phyloP scores from a whole-genome alignment of 2,113 vertebrate genomes.

The Chaetodon auriga region DNA sequence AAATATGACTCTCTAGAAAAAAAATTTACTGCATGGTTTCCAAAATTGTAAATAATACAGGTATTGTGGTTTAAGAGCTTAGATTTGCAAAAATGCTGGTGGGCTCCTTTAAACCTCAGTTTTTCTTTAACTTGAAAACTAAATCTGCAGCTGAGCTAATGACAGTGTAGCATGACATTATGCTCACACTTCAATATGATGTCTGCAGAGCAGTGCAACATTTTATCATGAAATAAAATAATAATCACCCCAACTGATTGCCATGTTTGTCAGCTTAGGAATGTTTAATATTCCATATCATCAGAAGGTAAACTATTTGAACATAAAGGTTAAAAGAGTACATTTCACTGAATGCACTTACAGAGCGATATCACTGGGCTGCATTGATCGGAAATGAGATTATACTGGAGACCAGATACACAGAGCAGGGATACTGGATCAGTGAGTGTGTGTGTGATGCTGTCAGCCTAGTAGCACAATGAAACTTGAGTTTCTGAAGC shows the following conservation, averaged over 20 bases:
- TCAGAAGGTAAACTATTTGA: conserved; percentile 66
- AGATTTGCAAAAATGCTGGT: background rate
- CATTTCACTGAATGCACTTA: conserved; percentile 74
- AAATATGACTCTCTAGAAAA: too few relatives aligned
- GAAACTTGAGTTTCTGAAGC: conserved; percentile 28
- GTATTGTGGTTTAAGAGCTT: too few relatives aligned
- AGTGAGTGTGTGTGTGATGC: background rate
- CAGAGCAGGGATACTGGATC: conserved; percentile 58
- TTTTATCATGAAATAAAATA: too few relatives aligned
- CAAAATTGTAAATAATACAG: too few relatives aligned
- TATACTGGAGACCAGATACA: conserved; percentile 56
- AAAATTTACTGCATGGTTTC: too few relatives aligned
- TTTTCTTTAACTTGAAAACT: background rate
- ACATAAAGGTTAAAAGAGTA: conserved; percentile 65
- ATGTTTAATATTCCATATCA: conserved; percentile 73
- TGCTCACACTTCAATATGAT: background rate
- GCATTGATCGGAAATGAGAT: conserved; percentile 60
- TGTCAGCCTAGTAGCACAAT: conserved; percentile 28
- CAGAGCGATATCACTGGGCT: conserved; percentile 53
- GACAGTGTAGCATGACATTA: background rate
- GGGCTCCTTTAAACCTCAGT: background rate
- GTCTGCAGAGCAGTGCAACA: background rate
- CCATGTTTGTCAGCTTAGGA: conserved; percentile 53
- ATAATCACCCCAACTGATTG: conserved; percentile 25
- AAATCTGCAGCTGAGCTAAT: background rate